Evolutionary conservation across 2,113 vertebrate species (phyloP).

Genomic region (Dunckerocampus dactyliophorus): DNA sequence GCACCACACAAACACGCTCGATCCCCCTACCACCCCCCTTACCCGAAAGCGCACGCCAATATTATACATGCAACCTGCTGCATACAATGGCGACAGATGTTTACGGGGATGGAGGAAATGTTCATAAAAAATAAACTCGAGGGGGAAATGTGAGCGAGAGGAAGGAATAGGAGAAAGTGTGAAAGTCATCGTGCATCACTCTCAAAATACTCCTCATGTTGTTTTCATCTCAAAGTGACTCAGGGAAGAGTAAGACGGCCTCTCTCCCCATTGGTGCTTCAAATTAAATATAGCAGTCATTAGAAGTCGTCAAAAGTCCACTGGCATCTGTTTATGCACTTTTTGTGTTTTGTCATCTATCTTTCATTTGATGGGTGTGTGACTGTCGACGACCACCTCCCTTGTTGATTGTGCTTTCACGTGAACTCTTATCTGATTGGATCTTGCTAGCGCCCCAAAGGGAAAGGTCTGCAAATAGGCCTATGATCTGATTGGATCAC

Average conservation of each 20-base stretch:
- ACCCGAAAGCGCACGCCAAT: constrained; percentile 8
- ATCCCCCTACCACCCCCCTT: background rate
- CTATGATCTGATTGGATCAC: constrained; percentile 70
- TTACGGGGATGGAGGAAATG: constrained; percentile 6
- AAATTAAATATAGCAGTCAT: background rate
- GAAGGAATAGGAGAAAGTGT: constrained; percentile 4
- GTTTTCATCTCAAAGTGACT: constrained; percentile 2
- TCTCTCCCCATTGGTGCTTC: constrained; percentile 11
- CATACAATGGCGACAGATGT: constrained; percentile 4
- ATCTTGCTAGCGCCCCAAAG: constrained; percentile 52
- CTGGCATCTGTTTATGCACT: background rate
- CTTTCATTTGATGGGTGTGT: constrained; percentile 20
- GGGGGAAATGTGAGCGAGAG: constrained; percentile 5
- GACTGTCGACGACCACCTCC: constrained; percentile 24
- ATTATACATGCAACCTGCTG: constrained; percentile 17
- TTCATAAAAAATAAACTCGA: constrained; percentile 8
- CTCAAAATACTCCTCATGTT: constrained; percentile 8
- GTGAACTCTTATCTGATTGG: constrained; percentile 67
- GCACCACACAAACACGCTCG: constrained; percentile 16
- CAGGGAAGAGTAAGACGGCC: background rate
- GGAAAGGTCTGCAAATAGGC: constrained; percentile 67
- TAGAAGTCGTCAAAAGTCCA: constrained; percentile 15
- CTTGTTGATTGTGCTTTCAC: constrained; percentile 61
- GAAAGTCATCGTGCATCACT: constrained; percentile 1
- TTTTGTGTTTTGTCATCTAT: constrained; percentile 18